Percentiles rank a stretch among this genome's conserved stretches.
Conservation (phyloP, 2,888 invertebrate species). For the Drosophila nr. perissopoda region DNA sequence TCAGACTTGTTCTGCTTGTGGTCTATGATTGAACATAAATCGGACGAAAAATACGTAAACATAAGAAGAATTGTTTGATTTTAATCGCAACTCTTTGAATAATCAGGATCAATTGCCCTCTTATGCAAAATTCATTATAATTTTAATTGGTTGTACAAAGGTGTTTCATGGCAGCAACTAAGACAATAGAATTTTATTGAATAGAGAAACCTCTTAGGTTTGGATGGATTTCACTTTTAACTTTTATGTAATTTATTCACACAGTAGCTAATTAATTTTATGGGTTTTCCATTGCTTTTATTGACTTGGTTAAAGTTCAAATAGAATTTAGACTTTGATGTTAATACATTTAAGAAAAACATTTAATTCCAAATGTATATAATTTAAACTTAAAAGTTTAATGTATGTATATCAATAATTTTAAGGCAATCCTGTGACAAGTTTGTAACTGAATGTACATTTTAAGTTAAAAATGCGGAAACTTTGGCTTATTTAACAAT, state of each 20-base stretch:
- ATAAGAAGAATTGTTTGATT: background rate
- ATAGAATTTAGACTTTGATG: background rate
- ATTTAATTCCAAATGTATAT: no score
- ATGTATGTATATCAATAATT: background rate
- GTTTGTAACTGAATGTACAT: background rate
- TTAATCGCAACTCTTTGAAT: background rate
- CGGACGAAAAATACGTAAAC: background rate
- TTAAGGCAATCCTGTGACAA: background rate
- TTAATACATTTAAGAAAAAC: background rate
- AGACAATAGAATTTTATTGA: background rate
- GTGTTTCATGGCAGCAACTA: background rate
- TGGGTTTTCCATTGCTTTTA: background rate
- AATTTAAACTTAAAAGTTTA: background rate
- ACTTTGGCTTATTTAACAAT: background rate
- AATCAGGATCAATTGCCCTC: fast-evolving
- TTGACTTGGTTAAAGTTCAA: background rate
- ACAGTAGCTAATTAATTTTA: background rate
- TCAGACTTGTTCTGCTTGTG: background rate
- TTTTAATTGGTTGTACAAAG: background rate
- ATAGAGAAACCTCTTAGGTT: background rate
- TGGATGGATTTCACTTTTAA: background rate
- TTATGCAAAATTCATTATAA: background rate
- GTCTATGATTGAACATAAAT: background rate
- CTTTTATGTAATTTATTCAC: background rate
- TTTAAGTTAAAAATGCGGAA: background rate